Conservation (phyloP, 1,140 invertebrate species). For the Microvelia longipes region DNA sequence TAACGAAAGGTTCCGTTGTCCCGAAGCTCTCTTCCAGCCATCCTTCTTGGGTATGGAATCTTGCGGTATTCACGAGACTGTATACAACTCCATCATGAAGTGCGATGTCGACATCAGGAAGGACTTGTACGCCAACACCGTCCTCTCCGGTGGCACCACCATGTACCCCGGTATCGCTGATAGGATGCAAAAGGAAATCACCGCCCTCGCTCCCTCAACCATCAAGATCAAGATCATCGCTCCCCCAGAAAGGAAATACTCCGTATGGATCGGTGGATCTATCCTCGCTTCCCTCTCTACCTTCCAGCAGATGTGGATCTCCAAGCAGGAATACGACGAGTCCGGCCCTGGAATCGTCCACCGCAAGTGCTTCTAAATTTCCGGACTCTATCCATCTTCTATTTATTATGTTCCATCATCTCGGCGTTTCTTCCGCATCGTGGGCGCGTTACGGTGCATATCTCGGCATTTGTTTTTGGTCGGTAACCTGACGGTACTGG, state of each 20-base stretch:
- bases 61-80: conserved; percentile 66
- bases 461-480: neutral
- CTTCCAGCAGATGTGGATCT: conserved; percentile 89
- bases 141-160: conserved; percentile 88
- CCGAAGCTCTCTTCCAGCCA: conserved; percentile 71
- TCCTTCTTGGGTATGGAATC: conserved; percentile 69
- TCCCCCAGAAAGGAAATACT: conserved; percentile 71
- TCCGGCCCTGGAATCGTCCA: conserved; percentile 82
- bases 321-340: conserved; percentile 84
- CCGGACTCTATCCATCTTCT: conserved; percentile 3
- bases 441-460: neutral
- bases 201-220: conserved; percentile 53
- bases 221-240: conserved; percentile 82
- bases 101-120: conserved; percentile 74
- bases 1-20: conserved; percentile 75
- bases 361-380: conserved; percentile 81
- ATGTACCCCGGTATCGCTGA: conserved; percentile 87
- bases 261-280: conserved; percentile 74
- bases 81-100: conserved; percentile 82
- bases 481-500: neutral
- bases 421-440: neutral
- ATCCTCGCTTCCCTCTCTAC: conserved; percentile 72
- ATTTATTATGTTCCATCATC: conserved; percentile 1
- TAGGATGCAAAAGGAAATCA: conserved; percentile 72
- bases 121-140: conserved; percentile 55